Evolutionary conservation across 2,797 vertebrate genomes (phyloP).

Genomic region (Darevskia nairensis): DNA sequence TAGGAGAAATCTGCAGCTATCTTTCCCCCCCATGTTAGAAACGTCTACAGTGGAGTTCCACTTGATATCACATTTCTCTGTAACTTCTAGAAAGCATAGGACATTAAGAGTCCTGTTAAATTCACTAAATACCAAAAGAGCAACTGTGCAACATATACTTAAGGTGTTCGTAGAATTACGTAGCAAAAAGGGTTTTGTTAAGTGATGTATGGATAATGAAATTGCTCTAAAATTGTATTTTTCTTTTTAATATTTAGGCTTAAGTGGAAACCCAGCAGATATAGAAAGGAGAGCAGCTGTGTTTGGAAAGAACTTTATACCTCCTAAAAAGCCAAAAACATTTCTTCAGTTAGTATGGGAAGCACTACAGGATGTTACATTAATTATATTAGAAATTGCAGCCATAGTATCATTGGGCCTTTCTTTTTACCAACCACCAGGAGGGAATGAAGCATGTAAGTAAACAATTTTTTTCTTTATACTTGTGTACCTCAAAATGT

Average conservation of each 20-base stretch:
- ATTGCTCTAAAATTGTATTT: constrained; percentile 26
- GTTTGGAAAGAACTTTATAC: constrained; percentile 98
- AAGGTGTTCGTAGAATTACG: neutral
- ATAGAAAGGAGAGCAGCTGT: constrained; percentile 95
- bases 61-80: neutral
- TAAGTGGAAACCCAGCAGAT: constrained; percentile 95
- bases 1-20: neutral
- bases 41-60: neutral
- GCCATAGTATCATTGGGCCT: constrained; percentile 99
- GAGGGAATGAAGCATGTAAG: constrained; percentile 90
- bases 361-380: constrained; percentile 98
- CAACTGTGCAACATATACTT: neutral
- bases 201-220: constrained; percentile 16
- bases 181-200: too few species aligned
- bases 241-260: constrained; percentile 82
- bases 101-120: neutral
- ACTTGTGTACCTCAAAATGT: neutral
- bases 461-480: constrained; percentile 41
- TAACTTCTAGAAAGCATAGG: neutral
- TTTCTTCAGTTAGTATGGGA: constrained; percentile 99
- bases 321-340: constrained; percentile 99
- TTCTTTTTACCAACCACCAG: constrained; percentile 99
- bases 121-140: neutral
- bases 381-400: constrained; percentile 99
- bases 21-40: neutral